phyloP scores from a whole-genome alignment of 2,888 invertebrate genomes.

The Eilema caniola region DNA sequence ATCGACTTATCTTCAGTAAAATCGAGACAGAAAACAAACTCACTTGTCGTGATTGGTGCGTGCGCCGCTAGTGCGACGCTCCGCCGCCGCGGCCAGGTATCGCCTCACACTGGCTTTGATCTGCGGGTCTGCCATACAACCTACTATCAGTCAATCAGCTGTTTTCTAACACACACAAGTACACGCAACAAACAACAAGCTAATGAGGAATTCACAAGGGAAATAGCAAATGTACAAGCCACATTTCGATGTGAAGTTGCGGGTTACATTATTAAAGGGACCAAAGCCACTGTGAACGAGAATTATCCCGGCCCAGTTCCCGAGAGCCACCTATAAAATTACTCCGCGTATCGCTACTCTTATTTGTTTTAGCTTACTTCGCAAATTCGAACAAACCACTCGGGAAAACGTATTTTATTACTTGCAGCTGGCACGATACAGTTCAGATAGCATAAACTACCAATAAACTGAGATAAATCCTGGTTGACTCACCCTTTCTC shows the following conservation, averaged over 20 bases:
- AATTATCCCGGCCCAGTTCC: conserved; percentile 67
- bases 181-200: conserved; percentile 37
- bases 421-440: conserved; percentile 62
- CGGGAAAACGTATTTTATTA: conserved; percentile 75
- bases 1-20: conserved; percentile 46
- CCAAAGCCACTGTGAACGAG: conserved; percentile 69
- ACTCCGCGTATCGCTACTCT: conserved; percentile 68
- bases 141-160: conserved; percentile 45
- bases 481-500: conserved; percentile 92
- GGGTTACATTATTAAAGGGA: conserved; percentile 68
- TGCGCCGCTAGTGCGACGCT: conserved; percentile 71
- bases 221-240: conserved; percentile 29
- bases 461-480: conserved; percentile 45
- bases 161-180: conserved; percentile 44
- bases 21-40: conserved; percentile 55
- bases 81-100: conserved; percentile 88
- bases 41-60: conserved; percentile 80
- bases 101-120: conserved; percentile 93
- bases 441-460: conserved; percentile 53
- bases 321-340: conserved; percentile 75
- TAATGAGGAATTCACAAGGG: conserved; percentile 27
- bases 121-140: conserved; percentile 91
- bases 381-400: conserved; percentile 70
- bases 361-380: conserved; percentile 74
- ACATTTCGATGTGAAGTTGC: conserved; percentile 28